Percentiles rank a stretch among this genome's conserved stretches.
Evolutionary conservation across 1,140 invertebrate genomes (phyloP).

Genomic region (Manduca sexta): DNA sequence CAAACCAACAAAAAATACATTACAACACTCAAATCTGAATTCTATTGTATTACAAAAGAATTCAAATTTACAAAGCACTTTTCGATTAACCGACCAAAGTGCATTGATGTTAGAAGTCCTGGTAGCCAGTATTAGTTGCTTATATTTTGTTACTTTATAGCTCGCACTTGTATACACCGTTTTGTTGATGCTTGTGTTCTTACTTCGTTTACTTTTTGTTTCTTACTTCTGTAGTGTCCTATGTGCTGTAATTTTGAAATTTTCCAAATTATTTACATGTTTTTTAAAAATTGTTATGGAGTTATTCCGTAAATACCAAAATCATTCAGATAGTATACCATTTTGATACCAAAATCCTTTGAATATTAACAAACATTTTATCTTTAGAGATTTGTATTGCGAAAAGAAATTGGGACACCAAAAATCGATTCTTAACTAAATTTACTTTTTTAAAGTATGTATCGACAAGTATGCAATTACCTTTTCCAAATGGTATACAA

Average conservation of each 20-base stretch:
- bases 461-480: no score
- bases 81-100: slow-evolving; percentile 6
- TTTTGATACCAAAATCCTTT: no score
- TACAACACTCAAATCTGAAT: slow-evolving; percentile 9
- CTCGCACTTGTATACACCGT: slow-evolving; percentile 65
- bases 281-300: no score
- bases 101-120: slow-evolving; percentile 58
- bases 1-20: neutral
- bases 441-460: no score
- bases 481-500: no score
- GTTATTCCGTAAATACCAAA: no score
- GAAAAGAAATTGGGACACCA: no score
- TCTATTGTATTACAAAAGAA: slow-evolving; percentile 8
- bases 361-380: no score
- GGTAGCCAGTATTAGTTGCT: slow-evolving; percentile 58
- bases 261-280: no score
- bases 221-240: slow-evolving; percentile 55
- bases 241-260: slow-evolving; percentile 11
- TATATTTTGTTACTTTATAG: slow-evolving; percentile 59
- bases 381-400: no score
- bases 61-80: slow-evolving; percentile 15
- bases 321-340: no score
- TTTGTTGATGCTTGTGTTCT: slow-evolving; percentile 52
- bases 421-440: no score
- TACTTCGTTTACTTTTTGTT: slow-evolving; percentile 31